Base-by-base conservation (phyloP, 30 jellyfish, hydroid and myxozoan species). In the Cassiopea andromeda region DNA sequence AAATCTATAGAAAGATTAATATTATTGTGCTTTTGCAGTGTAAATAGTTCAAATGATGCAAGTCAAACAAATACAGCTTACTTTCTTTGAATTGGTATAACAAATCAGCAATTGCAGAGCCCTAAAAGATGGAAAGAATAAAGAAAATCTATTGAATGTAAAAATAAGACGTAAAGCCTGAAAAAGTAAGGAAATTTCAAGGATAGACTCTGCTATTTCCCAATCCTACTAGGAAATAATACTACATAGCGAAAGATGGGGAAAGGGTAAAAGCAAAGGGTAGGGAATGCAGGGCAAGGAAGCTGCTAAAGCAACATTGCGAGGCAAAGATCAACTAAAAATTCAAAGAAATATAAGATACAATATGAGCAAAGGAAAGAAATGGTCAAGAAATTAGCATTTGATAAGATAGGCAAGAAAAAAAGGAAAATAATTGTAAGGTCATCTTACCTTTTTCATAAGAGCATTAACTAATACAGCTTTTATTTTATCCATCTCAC, bases 401-500 rank as follows among this genome's bases (percentile, higher is more conserved):
- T 3, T 3, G 12, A 3, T 6, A 3, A 54, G 64, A 54, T 3
- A 54, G 12, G 12, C 10, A 54, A 54, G 64, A 10, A 10, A 54
- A 54, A 54, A 54, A 3, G 64, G 7, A 6, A 6, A 54, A 54
- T 3, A 54, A 3, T 54, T 54, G 64, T 3, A 54, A 54, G 7
- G 64, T 54, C 7, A 4, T n/a, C 79, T 0, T 80, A 91, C 97
- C 94, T 79, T 84, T 71, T 91, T 91, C 69, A 84, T 14, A 13
- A 78, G 67, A 18, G 97, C 97, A 57, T 91, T 91, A 45, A 85
- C 60, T 49, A 84, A 60, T 19, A 69, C 87, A 46, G 83, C 85
- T 54, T 85, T 91, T 69, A 68, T 59, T 70, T 91, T 91, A 77
- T 91, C 97, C 97, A 91, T 91, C 71, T 91, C 94, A 17, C 97